Base-by-base conservation (phyloP, 2,888 invertebrate genomes). In the Papilio gigon region DNA sequence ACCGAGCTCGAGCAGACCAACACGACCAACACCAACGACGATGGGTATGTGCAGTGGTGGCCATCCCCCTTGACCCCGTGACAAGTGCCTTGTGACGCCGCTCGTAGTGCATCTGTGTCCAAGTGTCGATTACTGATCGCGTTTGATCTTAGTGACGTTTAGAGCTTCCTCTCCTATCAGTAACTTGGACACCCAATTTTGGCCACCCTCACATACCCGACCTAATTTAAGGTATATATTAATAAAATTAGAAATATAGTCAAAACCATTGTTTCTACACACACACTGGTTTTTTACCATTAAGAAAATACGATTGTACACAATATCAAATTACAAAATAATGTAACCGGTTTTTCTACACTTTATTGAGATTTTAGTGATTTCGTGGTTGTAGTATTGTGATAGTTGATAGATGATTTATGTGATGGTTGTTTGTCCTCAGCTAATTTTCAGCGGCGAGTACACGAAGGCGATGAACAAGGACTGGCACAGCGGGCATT, bases 391-490 rank as follows among this genome's bases (percentile, higher is more conserved):
- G 37, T 22, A 61, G 12, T 12, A 9, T 0, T 30, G n/a, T 9
- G 11, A 53, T 14, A 22, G 14, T 63, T 17, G 58, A 47, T 58
- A 27, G 11, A 44, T 17, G 58, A 47, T 58, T 25, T 11, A 44
- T 47, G 6, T 40, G 20, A 40, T 63, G 71, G 70, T 67, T 77
- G 84, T 78, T 93, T 94, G 76, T 81, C 80, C 82, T 27, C 95
- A 98, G 98, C 95, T 99, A 91, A 98, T 99, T 96, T 99, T 98
- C 95, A 97, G 98, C 93, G 98, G 98, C 84, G 98, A 99, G 92
- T 99, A 98, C 94, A 98, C 98, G 88, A 98, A 98, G 94, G 98
- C 99, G 89, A 99, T 99, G 99, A 98, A 98, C 94, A 98, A 99
- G 95, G 99, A 99, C 93, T 99, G 98, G 98, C 99, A 99, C 94